Conservation (phyloP, 2,888 invertebrate species). For the Ennomos fuscantarius region DNA sequence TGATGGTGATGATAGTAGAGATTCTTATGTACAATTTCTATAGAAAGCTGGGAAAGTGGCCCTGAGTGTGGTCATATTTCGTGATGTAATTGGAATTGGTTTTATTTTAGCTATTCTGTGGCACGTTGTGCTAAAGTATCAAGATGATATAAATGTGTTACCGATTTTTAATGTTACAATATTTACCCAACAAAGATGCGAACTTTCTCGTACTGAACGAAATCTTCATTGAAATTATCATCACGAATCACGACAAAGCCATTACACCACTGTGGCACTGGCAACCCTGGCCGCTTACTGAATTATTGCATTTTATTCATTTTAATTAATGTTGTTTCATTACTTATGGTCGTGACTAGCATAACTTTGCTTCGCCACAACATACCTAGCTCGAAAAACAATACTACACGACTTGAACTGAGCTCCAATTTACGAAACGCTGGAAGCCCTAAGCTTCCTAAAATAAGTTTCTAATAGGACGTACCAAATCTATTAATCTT, state of each 20-base stretch:
- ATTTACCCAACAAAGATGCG: neutral
- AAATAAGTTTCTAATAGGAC: too few species aligned
- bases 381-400: slow-evolving; percentile 2
- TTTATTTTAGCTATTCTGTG: too few species aligned
- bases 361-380: neutral
- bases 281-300: neutral
- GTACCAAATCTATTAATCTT: too few species aligned
- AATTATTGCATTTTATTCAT: slow-evolving; percentile 1
- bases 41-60: too few species aligned
- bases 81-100: too few species aligned
- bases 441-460: slow-evolving; percentile 1
- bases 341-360: slow-evolving; percentile 15
- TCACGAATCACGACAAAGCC: slow-evolving; percentile 1
- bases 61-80: too few species aligned
- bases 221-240: neutral
- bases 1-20: too few species aligned
- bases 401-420: slow-evolving; percentile 16
- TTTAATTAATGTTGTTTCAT: slow-evolving; percentile 21
- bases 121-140: too few species aligned
- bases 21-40: too few species aligned
- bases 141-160: too few species aligned
- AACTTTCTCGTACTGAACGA: neutral
- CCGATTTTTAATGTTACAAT: too few species aligned
- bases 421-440: slow-evolving; percentile 10
- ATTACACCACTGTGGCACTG: slow-evolving; percentile 7